Evolutionary conservation across 2,888 invertebrate species (phyloP).

Genomic region (Monochamus alternatus): DNA sequence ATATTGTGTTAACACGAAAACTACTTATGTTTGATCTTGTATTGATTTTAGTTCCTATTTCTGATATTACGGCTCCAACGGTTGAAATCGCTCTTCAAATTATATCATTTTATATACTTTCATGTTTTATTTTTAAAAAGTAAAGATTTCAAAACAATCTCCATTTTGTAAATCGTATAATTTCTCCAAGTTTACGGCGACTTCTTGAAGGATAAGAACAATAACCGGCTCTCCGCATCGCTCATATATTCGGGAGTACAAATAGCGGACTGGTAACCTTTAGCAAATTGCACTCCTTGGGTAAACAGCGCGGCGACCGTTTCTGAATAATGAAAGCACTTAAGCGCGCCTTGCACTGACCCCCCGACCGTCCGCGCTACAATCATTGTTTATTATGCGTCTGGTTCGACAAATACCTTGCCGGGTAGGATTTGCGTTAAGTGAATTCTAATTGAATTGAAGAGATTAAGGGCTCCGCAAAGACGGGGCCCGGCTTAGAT

Average conservation of each 20-base stretch:
- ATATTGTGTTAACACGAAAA: too few species aligned
- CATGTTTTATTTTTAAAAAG: too few species aligned
- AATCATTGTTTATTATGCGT: constrained; percentile 28
- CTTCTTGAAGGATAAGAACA: background rate
- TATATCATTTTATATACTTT: too few species aligned
- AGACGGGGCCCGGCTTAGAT: constrained; percentile 39
- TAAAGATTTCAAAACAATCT: background rate
- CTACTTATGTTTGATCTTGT: too few species aligned
- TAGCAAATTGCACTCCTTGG: background rate
- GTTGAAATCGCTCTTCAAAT: too few species aligned
- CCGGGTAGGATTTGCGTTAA: constrained; percentile 39
- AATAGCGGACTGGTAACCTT: too few species aligned
- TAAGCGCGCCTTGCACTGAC: constrained; percentile 4
- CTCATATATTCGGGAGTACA: too few species aligned
- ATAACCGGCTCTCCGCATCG: too few species aligned
- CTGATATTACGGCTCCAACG: too few species aligned
- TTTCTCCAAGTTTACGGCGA: background rate
- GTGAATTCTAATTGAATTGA: constrained; percentile 46
- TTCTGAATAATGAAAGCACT: constrained; percentile 12
- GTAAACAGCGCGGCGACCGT: background rate
- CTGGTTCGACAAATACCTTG: constrained; percentile 26
- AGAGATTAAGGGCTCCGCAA: constrained; percentile 39
- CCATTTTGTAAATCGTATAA: too few species aligned
- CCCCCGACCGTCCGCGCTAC: constrained; percentile 6
- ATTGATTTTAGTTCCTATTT: too few species aligned